phyloP scores from a whole-genome alignment of 2,888 invertebrate species.

The Drosophila limbata region DNA sequence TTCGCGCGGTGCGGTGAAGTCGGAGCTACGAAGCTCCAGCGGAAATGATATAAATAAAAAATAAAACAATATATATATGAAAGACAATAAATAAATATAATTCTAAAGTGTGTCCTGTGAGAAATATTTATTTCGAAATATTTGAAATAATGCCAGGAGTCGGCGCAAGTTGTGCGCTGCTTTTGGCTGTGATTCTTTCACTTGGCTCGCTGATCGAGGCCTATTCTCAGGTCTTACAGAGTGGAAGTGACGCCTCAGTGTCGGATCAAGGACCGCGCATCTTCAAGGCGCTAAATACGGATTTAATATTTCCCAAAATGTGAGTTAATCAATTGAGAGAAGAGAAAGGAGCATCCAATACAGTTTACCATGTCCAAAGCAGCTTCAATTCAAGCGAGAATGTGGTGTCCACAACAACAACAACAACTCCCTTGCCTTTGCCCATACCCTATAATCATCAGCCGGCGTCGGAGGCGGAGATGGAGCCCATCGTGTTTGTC shows the following conservation, averaged over 20 bases:
- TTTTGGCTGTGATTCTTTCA: slow-evolving; percentile 32
- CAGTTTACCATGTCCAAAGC: slow-evolving; percentile 8
- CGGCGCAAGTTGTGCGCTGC: slow-evolving; percentile 41
- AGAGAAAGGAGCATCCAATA: background rate
- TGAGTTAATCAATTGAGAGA: slow-evolving; percentile 59
- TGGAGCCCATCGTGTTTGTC: slow-evolving; percentile 52
- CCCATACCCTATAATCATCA: slow-evolving; percentile 73
- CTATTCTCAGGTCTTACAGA: slow-evolving; percentile 78
- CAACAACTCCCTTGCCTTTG: slow-evolving; percentile 23
- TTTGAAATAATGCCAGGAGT: slow-evolving; percentile 46
- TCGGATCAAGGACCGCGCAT: slow-evolving; percentile 78
- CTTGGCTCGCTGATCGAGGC: slow-evolving; percentile 40
- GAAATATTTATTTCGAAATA: background rate
- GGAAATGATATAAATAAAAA: slow-evolving; percentile 49
- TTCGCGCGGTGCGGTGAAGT: slow-evolving; percentile 55
- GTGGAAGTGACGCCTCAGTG: slow-evolving; percentile 49
- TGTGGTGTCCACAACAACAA: slow-evolving; percentile 67
- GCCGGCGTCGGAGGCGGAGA: slow-evolving; percentile 8
- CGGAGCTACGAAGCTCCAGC: slow-evolving; percentile 44
- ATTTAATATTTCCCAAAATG: slow-evolving; percentile 83
- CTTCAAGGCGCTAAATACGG: slow-evolving; percentile 82
- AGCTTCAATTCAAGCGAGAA: slow-evolving; percentile 83
- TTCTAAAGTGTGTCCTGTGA: slow-evolving; percentile 48
- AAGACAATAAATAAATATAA: too few species aligned
- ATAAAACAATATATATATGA: background rate